Conservation (phyloP, 2,797 vertebrate species). For the Babyrousa celebensis region DNA sequence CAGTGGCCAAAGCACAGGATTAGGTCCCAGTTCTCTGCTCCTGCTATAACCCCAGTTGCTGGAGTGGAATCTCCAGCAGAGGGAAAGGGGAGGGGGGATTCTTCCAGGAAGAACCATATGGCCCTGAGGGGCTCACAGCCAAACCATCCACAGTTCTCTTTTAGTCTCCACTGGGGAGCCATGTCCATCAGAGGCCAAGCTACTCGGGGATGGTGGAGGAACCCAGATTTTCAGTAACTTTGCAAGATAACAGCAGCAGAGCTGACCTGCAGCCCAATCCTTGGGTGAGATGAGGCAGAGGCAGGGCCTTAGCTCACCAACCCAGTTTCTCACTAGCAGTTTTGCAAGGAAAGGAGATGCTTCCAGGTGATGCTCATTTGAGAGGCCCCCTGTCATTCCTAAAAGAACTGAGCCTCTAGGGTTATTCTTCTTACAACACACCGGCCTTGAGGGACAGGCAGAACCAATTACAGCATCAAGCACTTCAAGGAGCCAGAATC, state of each 20-base stretch:
- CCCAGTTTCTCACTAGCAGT: background rate
- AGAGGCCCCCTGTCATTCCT: background rate
- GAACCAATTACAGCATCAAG: background rate
- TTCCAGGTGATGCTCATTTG: background rate
- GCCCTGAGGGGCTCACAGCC: background rate
- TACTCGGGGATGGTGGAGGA: background rate
- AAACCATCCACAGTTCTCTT: background rate
- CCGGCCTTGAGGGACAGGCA: background rate
- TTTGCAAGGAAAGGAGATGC: background rate
- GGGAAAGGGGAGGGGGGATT: no score
- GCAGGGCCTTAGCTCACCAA: background rate
- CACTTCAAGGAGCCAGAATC: background rate
- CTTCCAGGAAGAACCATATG: background rate
- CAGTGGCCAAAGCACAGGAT: background rate
- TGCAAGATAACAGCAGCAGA: background rate
- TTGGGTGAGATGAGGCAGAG: background rate
- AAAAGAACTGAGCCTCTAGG: background rate
- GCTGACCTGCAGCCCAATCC: accelerated
- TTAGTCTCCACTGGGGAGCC: background rate
- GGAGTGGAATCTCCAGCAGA: background rate
- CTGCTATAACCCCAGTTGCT: background rate
- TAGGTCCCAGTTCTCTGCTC: background rate
- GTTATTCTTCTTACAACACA: background rate
- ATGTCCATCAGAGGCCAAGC: background rate
- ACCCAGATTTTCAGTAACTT: background rate